These are phyloP conservation scores for Hyles vespertilio DNA, from an alignment of 1,140 invertebrate species.

Conservation along the genomic window DNA sequence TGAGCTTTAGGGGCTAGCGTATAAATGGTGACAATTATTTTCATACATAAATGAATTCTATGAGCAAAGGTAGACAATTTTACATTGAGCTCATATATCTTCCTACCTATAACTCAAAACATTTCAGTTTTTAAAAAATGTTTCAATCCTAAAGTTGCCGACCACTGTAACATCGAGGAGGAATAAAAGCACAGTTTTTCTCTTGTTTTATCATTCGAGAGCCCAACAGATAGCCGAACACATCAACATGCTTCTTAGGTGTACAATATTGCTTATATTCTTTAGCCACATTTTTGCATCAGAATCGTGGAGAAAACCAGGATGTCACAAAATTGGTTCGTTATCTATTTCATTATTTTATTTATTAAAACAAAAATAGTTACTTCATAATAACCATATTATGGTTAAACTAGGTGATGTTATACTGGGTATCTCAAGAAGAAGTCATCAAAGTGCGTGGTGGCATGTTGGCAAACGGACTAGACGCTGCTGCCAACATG, in stretches of 20 bases:
- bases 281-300: conserved; percentile 36
- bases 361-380: background rate
- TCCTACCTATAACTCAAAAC: too few relatives aligned
- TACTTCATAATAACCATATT: background rate
- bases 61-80: too few relatives aligned
- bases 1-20: too few relatives aligned
- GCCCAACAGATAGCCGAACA: conserved; percentile 7
- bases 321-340: conserved; percentile 61
- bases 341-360: background rate
- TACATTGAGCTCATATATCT: too few relatives aligned
- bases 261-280: conserved; percentile 44
- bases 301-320: conserved; percentile 60
- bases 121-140: too few relatives aligned
- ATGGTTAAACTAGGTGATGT: too few relatives aligned
- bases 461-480: too few relatives aligned
- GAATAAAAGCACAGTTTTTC: conserved; percentile 21
- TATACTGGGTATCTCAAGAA: too few relatives aligned
- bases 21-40: too few relatives aligned
- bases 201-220: conserved; percentile 27
- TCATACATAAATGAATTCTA: too few relatives aligned
- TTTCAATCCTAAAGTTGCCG: conserved; percentile 13
- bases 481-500: too few relatives aligned
- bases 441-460: too few relatives aligned
- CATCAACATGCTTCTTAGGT: conserved; percentile 49
- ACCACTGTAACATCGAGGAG: conserved; percentile 7